Evolutionary conservation across 2,888 invertebrate species (phyloP).

Genomic region (Punctoribates punctum): DNA sequence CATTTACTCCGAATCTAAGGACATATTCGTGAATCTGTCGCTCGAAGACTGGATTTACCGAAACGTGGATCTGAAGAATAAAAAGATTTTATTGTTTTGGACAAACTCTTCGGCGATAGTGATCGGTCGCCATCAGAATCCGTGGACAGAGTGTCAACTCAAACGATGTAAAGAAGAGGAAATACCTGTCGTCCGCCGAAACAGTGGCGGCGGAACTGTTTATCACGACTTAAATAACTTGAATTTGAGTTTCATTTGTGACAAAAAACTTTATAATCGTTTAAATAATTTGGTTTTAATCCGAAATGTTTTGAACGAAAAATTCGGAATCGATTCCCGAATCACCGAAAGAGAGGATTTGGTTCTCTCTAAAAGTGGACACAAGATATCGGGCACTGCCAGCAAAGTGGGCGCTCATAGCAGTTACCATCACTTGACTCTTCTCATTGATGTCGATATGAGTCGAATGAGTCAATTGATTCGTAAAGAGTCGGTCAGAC

Average conservation of each 20-base stretch:
- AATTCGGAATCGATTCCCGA: constrained; percentile 71
- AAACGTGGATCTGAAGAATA: constrained; percentile 18
- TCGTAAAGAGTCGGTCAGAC: constrained; percentile 45
- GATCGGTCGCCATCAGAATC: constrained; percentile 94
- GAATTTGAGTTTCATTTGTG: constrained; percentile 86
- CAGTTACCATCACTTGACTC: constrained; percentile 96
- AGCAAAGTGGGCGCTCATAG: constrained; percentile 80
- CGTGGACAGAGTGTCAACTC: constrained; percentile 86
- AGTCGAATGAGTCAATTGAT: constrained; percentile 60
- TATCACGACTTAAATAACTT: constrained; percentile 93
- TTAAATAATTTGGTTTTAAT: constrained; percentile 82
- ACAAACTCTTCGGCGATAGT: constrained; percentile 90
- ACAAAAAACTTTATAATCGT: constrained; percentile 75
- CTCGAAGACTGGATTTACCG: constrained; percentile 91
- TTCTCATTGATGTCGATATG: constrained; percentile 81
- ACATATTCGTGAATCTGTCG: constrained; percentile 88
- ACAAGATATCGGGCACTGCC: constrained; percentile 89
- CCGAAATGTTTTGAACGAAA: constrained; percentile 71
- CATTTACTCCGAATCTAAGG: constrained; percentile 53
- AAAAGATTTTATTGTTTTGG: constrained; percentile 75
- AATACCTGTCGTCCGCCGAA: constrained; percentile 76
- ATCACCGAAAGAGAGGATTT: constrained; percentile 84
- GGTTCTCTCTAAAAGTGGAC: constrained; percentile 60
- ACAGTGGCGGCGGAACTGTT: constrained; percentile 92
- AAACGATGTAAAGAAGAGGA: constrained; percentile 63